Evolutionary conservation across 2,113 vertebrate genomes (phyloP), one percentile per base, ranked within the genome.

Genomic region (Okapia johnstoni): DNA sequence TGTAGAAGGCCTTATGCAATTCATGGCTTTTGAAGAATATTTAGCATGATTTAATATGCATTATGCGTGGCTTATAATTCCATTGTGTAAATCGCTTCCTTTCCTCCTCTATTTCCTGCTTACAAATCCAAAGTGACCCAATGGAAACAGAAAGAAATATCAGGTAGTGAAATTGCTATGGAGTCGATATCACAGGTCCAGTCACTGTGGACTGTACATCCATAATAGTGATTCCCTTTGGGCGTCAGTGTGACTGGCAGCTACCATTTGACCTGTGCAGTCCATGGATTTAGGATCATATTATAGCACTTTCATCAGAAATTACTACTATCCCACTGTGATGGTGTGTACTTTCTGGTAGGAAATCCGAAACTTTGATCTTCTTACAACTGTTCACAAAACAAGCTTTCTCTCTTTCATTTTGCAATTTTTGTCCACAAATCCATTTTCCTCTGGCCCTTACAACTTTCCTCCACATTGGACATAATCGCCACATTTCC

Each of bases 401-500:
- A 36, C n/a, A 14, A 2, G 33, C 54, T 85, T 50, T 63, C 11
- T 33, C 23, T 63, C 21, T 86, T 84, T 23, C 21, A 15, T 1
- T 57, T 26, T n/a, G 25, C 3, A 1, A 1, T 33, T 80, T 30
- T 40, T 21, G 1, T 81, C 26, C 2, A 17, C 2, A 33, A 40
- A 11, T 6, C 2, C 19, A 2, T 63, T 66, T 81, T 77, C 70
- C 33, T 58, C 6, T 0, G 14, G 21, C 11, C 14, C 26, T 81
- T 17, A 8, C 9, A 52, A n/a, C 30, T 57, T 6, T 66, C 15
- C 16, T 87, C 54, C 10, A 4, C 4, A 3, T 0, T 3, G 43
- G 48, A 40, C 40, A 50, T 12, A 15, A 3, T 50, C 6, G 26
- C 30, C 3, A 0, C 0, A 2, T 21, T 23, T 3, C 57, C 73